Conservation (phyloP, 2,888 invertebrate species). For the Tricholauxania praeusta region DNA sequence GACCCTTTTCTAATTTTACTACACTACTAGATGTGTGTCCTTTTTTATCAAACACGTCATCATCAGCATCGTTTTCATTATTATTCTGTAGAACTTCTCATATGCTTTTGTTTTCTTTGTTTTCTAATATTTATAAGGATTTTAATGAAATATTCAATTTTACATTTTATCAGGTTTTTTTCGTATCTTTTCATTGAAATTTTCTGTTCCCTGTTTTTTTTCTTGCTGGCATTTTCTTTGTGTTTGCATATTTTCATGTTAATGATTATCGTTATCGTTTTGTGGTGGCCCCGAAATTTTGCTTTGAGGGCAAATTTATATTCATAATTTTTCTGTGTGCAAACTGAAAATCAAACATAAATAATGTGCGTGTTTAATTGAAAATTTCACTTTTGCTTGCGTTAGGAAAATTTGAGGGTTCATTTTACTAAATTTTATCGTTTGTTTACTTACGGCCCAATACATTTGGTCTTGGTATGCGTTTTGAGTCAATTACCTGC, state of each 20-base stretch:
- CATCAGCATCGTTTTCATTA: too few relatives aligned
- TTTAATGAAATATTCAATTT: conserved; percentile 20
- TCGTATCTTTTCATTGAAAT: background rate
- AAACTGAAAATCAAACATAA: background rate
- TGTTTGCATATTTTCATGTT: conserved; percentile 6
- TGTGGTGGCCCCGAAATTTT: background rate
- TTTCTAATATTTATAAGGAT: conserved; percentile 16
- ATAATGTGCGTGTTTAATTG: conserved; percentile 28
- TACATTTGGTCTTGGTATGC: conserved; percentile 46
- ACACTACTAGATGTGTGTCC: background rate
- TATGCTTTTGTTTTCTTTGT: conserved; percentile 21
- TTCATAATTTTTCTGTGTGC: background rate
- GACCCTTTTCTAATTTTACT: background rate
- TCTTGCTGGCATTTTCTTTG: background rate
- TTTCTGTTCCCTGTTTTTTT: background rate
- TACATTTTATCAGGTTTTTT: background rate
- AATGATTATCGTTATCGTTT: conserved; percentile 23
- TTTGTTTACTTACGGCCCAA: conserved; percentile 59
- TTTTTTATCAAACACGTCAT: background rate
- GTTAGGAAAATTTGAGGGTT: conserved; percentile 22
- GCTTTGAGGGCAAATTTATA: too few relatives aligned
- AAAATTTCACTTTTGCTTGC: conserved; percentile 11
- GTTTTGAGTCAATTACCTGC: conserved; percentile 55
- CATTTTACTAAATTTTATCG: conserved; percentile 17
- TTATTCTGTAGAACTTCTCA: background rate